phyloP scores from a whole-genome alignment of 2,888 invertebrate genomes.

The Macrosiphum euphorbiae region DNA sequence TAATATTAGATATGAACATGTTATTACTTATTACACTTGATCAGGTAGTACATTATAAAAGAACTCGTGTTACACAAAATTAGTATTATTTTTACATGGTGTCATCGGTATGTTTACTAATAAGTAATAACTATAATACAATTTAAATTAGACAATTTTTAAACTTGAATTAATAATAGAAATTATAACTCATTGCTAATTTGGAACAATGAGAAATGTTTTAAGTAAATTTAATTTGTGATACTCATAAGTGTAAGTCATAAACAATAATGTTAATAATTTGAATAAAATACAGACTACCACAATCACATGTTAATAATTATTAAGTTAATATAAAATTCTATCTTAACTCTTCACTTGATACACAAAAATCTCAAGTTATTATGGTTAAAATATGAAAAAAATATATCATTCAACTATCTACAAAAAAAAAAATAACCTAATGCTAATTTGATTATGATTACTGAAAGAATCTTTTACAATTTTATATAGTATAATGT shows the following conservation, averaged over 20 bases:
- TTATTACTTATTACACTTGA: slow-evolving; percentile 27
- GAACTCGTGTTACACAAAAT: slow-evolving; percentile 23
- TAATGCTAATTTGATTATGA: slow-evolving; percentile 58
- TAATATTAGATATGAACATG: slow-evolving; percentile 54
- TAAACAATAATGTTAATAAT: not conserved
- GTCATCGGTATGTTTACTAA: not conserved
- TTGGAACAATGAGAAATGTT: not conserved
- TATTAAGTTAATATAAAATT: slow-evolving; percentile 37
- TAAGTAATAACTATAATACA: not conserved
- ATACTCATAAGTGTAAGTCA: not conserved
- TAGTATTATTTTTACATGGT: slow-evolving; percentile 17
- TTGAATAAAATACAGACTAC: slow-evolving; percentile 38
- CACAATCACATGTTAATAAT: slow-evolving; percentile 31
- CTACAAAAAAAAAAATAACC: slow-evolving; percentile 27
- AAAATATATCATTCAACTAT: slow-evolving; percentile 27
- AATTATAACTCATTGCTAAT: slow-evolving; percentile 26
- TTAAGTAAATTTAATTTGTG: not conserved
- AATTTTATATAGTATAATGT: slow-evolving; percentile 33
- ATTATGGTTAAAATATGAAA: slow-evolving; percentile 37
- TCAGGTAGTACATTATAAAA: slow-evolving; percentile 35
- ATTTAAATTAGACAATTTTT: not conserved
- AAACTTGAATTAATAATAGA: not conserved
- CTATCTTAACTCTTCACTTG: slow-evolving; percentile 10
- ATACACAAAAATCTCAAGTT: slow-evolving; percentile 45
- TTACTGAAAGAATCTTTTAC: slow-evolving; percentile 51